Evolutionary conservation across 1,140 invertebrate genomes (phyloP), one percentile per base, ranked within the genome.

Genomic region (Elysia chlorotica): DNA sequence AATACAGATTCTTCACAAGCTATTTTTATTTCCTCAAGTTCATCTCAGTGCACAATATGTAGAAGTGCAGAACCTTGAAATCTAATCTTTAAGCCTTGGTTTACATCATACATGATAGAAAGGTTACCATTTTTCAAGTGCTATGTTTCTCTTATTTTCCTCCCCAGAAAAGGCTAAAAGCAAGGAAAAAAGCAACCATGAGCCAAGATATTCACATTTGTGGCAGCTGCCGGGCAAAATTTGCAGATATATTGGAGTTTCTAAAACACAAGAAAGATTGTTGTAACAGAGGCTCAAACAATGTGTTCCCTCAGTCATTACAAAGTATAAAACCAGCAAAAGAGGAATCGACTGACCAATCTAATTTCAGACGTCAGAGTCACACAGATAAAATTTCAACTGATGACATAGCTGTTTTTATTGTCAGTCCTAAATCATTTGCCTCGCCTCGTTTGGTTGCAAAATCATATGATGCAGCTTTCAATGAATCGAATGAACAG

Each of bases 201-300:
- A n/a, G n/a, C n/a, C n/a, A n/a, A 48, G 85, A 87, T 74, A 74
- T 86, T 23, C 85, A 86, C 65, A 87, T 87, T 28, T 87, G 85
- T 74, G 85, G 85, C 33, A 61, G 71, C 1, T 87, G 85, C 67
- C 77, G 78, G 31, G 66, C 73, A 31, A 76, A 84, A 71, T 87
- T 87, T 59, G 76, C 74, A 62, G 74, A 81, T 76, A 78, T 86
- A 6, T 76, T 78, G n/a, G 23, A 76, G 6, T 87, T 87, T 74
- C 73, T 87, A 37, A 38, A 75, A 1, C 85, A 87, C 78, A 87
- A 87, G 71, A 63, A 48, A 48, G 25, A 63, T 35, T 71, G 69
- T n/a, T 31, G 31, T 41, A 36, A 31, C 4, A 41, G 37, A 62
- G 37, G 17, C 10, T 48, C 41, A 41, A 23, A 30, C 31, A 70